phyloP scores from a whole-genome alignment of 2,888 invertebrate genomes.

The Vesta saturnalis region DNA sequence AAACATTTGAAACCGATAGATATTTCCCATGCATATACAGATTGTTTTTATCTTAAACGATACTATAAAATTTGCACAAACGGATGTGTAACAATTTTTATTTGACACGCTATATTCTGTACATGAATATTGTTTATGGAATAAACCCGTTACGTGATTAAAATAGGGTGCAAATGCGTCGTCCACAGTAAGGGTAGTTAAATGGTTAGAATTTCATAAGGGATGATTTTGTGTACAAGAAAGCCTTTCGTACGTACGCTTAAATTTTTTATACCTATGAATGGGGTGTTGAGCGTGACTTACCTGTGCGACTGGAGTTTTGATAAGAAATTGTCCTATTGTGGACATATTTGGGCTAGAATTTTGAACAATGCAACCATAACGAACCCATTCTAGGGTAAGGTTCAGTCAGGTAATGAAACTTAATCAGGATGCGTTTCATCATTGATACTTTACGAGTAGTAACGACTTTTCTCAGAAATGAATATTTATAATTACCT shows the following conservation, averaged over 20 bases:
- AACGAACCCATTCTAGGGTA: conserved; percentile 57
- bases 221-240: conserved; percentile 51
- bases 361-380: conserved; percentile 58
- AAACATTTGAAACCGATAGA: background rate
- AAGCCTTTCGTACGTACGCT: conserved; percentile 44
- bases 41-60: conserved; percentile 1
- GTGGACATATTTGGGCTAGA: conserved; percentile 59
- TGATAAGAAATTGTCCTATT: conserved; percentile 61
- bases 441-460: background rate
- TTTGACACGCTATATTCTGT: conserved; percentile 45
- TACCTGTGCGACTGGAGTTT: conserved; percentile 51
- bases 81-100: conserved; percentile 20
- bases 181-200: conserved; percentile 56
- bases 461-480: conserved; percentile 6
- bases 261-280: background rate
- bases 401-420: conserved; percentile 46
- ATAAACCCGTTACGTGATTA: conserved; percentile 17
- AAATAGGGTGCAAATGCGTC: conserved; percentile 46
- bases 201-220: conserved; percentile 54
- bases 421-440: conserved; percentile 47
- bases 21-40: background rate
- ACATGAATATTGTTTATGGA: background rate
- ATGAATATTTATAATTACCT: conserved; percentile 26
- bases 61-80: background rate
- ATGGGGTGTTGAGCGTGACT: conserved; percentile 13